Percentiles rank a stretch among this genome's conserved stretches.
These are phyloP conservation scores for Kryphioiulus occultus DNA, from an alignment of 2,888 invertebrate species.

Conservation along the genomic window DNA sequence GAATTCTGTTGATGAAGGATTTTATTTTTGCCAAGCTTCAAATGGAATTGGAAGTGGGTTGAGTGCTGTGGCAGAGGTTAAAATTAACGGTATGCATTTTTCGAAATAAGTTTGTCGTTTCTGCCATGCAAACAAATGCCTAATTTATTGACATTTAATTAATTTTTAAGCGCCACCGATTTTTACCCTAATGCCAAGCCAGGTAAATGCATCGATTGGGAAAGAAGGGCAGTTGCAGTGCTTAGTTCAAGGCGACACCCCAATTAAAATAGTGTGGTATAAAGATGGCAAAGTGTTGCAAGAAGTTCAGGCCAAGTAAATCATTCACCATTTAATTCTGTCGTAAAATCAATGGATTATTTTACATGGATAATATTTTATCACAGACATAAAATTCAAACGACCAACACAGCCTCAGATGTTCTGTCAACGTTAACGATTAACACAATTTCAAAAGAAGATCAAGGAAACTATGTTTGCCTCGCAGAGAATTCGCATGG, in stretches of 20 bases:
- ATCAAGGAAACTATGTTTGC: conserved; percentile 46
- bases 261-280: conserved; percentile 51
- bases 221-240: conserved; percentile 45
- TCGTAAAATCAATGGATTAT: too few species aligned
- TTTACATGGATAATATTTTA: too few species aligned
- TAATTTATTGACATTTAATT: too few species aligned
- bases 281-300: conserved; percentile 49
- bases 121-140: too few species aligned
- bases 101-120: too few species aligned
- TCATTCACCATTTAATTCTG: too few species aligned
- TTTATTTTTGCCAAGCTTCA: conserved; percentile 93
- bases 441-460: conserved; percentile 12
- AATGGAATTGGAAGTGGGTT: conserved; percentile 95
- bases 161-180: conserved; percentile 45
- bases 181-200: conserved; percentile 24
- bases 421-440: conserved; percentile 33
- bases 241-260: conserved; percentile 48
- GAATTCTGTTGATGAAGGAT: conserved; percentile 67
- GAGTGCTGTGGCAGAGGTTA: conserved; percentile 91
- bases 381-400: conserved; percentile 41
- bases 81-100: conserved; percentile 89
- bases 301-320: background rate
- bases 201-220: background rate
- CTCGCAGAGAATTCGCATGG: conserved; percentile 47
- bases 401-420: conserved; percentile 49